These are phyloP conservation scores for Saccostrea glomerata DNA, from an alignment of 1,140 invertebrate species.

Conservation along the genomic window DNA sequence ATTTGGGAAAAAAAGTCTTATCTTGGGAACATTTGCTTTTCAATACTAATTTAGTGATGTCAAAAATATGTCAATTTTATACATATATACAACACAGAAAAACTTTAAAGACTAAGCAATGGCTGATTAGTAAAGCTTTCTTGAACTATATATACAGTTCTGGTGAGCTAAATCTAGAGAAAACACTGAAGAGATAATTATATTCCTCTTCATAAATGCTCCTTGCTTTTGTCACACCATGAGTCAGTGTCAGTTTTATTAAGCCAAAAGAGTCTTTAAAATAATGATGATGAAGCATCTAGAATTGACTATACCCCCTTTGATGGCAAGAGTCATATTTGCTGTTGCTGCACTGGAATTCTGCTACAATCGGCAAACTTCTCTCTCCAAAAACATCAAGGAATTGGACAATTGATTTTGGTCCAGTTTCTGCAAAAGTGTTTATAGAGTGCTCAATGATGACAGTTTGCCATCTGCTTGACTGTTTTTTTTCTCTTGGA, in stretches of 20 bases:
- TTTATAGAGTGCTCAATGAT: background rate
- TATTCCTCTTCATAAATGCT: background rate
- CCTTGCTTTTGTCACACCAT: background rate
- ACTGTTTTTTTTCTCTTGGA: background rate
- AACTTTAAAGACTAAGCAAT: too few species aligned
- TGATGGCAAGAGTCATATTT: background rate
- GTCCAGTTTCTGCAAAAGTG: background rate
- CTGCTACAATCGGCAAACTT: background rate
- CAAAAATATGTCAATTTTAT: too few species aligned
- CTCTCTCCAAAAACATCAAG: background rate
- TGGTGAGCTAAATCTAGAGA: background rate
- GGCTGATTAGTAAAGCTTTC: too few species aligned
- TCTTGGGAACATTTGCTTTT: too few species aligned
- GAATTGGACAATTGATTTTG: conserved; percentile 22
- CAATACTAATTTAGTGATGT: too few species aligned
- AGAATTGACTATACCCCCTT: background rate
- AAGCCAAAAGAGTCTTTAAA: background rate
- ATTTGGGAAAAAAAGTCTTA: too few species aligned
- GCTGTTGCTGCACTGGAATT: conserved; percentile 23
- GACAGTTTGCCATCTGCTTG: conserved; percentile 31
- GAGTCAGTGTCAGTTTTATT: background rate
- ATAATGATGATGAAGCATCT: background rate
- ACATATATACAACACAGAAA: too few species aligned
- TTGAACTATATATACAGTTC: too few species aligned
- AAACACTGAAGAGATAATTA: background rate